phyloP scores from a whole-genome alignment of 2,113 vertebrate genomes.

The Carassius carassius region DNA sequence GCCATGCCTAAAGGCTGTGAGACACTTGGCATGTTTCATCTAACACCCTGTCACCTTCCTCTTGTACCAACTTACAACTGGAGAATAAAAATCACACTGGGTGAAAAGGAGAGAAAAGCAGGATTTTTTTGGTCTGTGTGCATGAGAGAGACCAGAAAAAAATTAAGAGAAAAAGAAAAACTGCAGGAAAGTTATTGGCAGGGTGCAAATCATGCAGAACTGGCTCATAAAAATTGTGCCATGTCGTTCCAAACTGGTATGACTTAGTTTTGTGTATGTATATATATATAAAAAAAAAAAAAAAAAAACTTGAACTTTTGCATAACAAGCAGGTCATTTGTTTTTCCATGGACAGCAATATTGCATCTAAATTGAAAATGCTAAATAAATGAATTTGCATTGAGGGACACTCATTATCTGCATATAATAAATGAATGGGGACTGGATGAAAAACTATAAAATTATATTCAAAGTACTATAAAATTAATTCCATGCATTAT shows the following conservation, averaged over 20 bases:
- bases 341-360: too few relatives aligned
- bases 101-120: background rate
- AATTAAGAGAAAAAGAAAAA: background rate
- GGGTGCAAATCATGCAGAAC: background rate
- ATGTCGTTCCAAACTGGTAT: background rate
- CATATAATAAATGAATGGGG: background rate
- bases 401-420: too few relatives aligned
- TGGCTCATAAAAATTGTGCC: background rate
- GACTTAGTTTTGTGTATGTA: background rate
- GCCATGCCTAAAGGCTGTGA: conserved; percentile 65
- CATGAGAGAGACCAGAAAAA: background rate
- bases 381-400: too few relatives aligned
- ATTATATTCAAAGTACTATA: background rate
- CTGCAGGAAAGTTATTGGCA: background rate
- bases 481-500: background rate
- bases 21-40: conserved; percentile 76
- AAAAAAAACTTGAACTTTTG: background rate
- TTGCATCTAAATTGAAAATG: too few relatives aligned
- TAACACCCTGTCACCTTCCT: conserved; percentile 63
- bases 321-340: background rate
- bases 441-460: background rate
- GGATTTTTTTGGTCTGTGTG: background rate
- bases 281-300: background rate
- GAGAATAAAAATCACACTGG: conserved; percentile 28
- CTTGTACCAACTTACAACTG: conserved; percentile 42